Evolutionary conservation across 2,113 vertebrate species (phyloP), one percentile per base, ranked within the genome.

Genomic region (Pyrgilauda ruficollis): DNA sequence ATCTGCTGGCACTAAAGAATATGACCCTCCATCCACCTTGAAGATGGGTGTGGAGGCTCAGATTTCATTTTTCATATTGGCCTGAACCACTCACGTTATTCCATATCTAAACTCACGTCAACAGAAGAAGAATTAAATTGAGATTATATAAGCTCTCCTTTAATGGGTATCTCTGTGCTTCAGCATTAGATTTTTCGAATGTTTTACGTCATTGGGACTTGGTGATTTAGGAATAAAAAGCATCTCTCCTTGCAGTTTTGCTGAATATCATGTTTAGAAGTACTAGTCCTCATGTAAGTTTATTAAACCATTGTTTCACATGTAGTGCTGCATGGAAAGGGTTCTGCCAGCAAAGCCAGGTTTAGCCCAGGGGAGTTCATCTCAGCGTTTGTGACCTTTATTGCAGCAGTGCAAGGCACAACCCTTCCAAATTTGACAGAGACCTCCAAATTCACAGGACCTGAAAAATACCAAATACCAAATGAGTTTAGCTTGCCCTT

Each of bases 1-100:
- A 96, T 78, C 97, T 97, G 86, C 88, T 86, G 96, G 95, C 63
- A 49, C 13, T 58, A 20, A 44, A 66, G 74, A 33, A 20, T 20
- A 76, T 3, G 33, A 39, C 17, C 33, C 33, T 61, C 59, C 62
- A 31, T 61, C 64, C 46, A 1, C 35, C 43, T n/a, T 18, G 55
- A 35, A 58, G 53, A 11, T 3, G 22, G 43, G n/a, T 30, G 22
- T 4, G 12, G 39, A 56, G 15, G 47, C 27, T 10, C 20, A 47
- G 39, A 39, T 50, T 26, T 67, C 28, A 17, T 77, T 77, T 76
- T 24, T 9, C 6, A 2, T 11, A 8, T 2, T 15, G 55, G 9
- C 69, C 46, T 19, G 43, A 90, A 37, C 15, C 46, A 31, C 31
- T 26, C 37, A 15, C 5, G 2, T 58, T 84, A 70, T 70, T 86